Percentiles rank a stretch among this genome's conserved stretches.
These are phyloP conservation scores for Chloropsis hardwickii DNA, from an alignment of 2,113 vertebrate genomes.

Conservation along the genomic window DNA sequence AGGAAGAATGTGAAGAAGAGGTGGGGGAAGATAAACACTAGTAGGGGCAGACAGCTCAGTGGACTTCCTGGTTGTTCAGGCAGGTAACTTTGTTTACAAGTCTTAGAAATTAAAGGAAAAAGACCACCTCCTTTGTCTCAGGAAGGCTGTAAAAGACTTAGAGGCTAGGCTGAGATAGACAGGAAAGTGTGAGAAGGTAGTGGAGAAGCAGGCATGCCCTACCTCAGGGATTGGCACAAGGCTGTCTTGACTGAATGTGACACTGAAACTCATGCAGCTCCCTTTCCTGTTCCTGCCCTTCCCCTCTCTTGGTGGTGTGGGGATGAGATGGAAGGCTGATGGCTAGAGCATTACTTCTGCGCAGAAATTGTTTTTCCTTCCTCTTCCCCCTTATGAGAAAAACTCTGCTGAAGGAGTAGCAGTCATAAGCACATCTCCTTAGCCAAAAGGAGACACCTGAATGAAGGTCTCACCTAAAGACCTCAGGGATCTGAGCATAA, in stretches of 20 bases:
- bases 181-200: neutral
- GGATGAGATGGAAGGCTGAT: neutral
- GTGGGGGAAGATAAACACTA: neutral
- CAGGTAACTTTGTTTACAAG: neutral
- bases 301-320: accelerated
- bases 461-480: neutral
- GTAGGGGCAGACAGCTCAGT: neutral
- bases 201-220: neutral
- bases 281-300: neutral
- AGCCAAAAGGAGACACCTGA: neutral
- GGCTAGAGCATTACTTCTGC: accelerated
- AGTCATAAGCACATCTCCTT: neutral
- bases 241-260: neutral
- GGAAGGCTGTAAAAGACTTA: accelerated
- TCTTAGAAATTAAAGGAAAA: neutral
- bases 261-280: neutral
- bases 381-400: neutral
- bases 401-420: neutral
- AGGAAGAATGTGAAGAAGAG: neutral
- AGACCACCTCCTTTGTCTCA: neutral
- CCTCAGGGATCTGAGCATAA: neutral
- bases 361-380: neutral
- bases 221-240: accelerated
- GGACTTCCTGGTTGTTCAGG: neutral
- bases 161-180: neutral